Evolutionary conservation across 2,797 vertebrate species (phyloP).

Genomic region (Hyperoplus lanceolatus): DNA sequence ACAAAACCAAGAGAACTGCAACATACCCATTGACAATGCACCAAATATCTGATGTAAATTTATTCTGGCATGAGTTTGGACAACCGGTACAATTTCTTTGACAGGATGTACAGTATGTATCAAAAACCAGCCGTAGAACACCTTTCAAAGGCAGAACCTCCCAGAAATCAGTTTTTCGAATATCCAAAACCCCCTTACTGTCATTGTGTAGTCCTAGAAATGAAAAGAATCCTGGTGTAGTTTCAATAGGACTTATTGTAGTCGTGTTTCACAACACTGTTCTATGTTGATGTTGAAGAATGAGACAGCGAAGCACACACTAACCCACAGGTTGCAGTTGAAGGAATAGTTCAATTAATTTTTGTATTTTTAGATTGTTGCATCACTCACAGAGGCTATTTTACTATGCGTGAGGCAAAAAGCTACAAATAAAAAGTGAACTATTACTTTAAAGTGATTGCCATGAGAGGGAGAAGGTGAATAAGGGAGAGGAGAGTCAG

Average conservation of each 20-base stretch:
- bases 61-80: neutral
- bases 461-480: conserved; percentile 34
- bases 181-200: neutral
- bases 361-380: no score
- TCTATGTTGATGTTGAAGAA: conserved; percentile 2
- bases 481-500: conserved; percentile 5
- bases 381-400: no score
- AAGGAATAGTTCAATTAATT: neutral
- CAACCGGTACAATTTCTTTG: neutral
- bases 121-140: neutral
- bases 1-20: neutral
- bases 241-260: neutral
- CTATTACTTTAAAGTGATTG: no score
- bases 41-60: neutral
- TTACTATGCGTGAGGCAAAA: no score
- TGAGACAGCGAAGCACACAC: conserved; percentile 31
- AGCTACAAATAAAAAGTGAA: no score
- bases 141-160: neutral
- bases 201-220: neutral
- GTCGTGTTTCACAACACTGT: neutral
- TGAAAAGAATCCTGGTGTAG: neutral
- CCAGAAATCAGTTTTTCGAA: neutral
- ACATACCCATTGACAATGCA: neutral
- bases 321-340: conserved; percentile 31
- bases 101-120: neutral